Percentiles rank a stretch among this genome's conserved stretches.
phyloP scores from a whole-genome alignment of 1,140 invertebrate genomes.

The Pseudachorutes palmiensis region DNA sequence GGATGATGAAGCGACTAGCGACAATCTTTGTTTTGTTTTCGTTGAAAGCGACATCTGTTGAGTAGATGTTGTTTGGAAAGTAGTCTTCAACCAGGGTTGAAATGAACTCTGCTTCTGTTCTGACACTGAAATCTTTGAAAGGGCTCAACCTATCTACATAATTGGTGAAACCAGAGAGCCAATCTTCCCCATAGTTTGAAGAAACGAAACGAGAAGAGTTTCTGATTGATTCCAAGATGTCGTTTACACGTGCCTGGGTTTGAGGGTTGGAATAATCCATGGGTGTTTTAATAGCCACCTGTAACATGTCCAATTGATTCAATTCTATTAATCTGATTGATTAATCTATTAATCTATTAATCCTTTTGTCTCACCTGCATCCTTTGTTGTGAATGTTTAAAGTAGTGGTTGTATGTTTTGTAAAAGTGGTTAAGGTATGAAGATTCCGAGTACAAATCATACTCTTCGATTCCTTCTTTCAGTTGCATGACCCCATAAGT shows the following conservation, averaged over 20 bases:
- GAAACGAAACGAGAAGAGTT: neutral
- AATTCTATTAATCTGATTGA: neutral
- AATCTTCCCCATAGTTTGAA: slow-evolving; percentile 70
- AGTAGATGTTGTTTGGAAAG: slow-evolving; percentile 57
- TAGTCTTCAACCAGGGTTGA: slow-evolving; percentile 65
- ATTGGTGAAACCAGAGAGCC: slow-evolving; percentile 72
- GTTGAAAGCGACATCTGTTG: slow-evolving; percentile 76
- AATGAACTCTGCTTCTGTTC: slow-evolving; percentile 60
- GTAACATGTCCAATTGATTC: slow-evolving; percentile 32
- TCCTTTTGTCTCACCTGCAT: neutral
- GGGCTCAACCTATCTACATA: slow-evolving; percentile 66
- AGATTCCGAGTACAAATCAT: neutral
- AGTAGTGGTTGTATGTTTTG: neutral
- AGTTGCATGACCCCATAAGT: neutral
- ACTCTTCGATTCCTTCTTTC: neutral
- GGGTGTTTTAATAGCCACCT: slow-evolving; percentile 75
- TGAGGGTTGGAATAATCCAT: slow-evolving; percentile 70
- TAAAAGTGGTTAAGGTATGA: neutral
- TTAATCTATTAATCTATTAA: neutral
- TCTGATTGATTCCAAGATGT: neutral
- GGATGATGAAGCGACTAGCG: slow-evolving; percentile 75
- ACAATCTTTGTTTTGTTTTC: slow-evolving; percentile 62
- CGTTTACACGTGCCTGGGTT: neutral
- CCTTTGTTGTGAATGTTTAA: neutral
- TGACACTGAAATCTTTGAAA: slow-evolving; percentile 60